Base-by-base conservation (phyloP, 2,888 invertebrate species). In the Branchellion lobata region DNA sequence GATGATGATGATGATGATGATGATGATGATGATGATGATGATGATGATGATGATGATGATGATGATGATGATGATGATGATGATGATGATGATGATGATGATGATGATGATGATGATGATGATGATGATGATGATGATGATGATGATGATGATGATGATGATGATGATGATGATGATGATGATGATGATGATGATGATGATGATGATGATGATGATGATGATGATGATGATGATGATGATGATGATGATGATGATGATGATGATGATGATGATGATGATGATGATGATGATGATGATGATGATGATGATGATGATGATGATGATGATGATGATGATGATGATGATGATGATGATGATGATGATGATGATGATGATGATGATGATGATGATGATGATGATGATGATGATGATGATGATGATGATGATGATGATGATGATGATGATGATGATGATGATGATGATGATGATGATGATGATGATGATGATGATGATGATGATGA, bases 371-470 rank as follows among this genome's bases (percentile, higher is more conserved):
- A 98, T 90, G 89, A 96, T 97, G 81, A 97, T 95, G 87, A 98
- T 90, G 88, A 97, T 96, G 88, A 96, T 97, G 89, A 97, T 97
- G 81, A 97, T 97, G 82, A 97, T 96, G 27, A 96, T 96, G 82
- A 96, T 91, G 96, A 98, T 98, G 82, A 96, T 90, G 86, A 95
- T 95, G 89, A 98, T 95, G 18, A 94, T 93, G 82, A 97, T 89
- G 11, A 98, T 96, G 85, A 98, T 96, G 96, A 96, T 98, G 85
- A 98, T 94, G 84, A 98, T 98, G 86, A 97, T 95, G 82, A 95
- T 90, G 89, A 98, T 98, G n/a, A 97, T 97, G 61, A 94, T 93
- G 74, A 95, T 94, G 72, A 96, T 95, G 83, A 96, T 94, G 82
- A 94, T 90, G 83, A 96, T 94, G 93, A 96, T 96, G n/a, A 91